Base-by-base conservation (phyloP, 2,113 vertebrate species). In the western clawed frog (Xenopus tropicalis) region DNA sequence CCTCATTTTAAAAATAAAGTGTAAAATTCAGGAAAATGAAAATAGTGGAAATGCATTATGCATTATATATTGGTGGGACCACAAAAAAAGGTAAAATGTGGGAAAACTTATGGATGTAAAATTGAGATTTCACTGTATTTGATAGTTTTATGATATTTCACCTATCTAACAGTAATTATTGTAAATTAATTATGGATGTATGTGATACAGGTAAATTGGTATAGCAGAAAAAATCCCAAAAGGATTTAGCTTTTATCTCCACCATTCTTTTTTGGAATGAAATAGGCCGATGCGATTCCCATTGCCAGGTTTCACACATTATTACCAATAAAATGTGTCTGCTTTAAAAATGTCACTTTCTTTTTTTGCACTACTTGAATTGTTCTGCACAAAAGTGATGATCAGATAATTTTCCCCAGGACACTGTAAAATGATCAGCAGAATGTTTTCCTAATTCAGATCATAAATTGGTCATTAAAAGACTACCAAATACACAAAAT, bases 271-370 rank as follows among this genome's bases (percentile, higher is more conserved):
- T 44, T 20, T 37, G 19, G 44, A 21, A 42, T n/a, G 56, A 22
- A 74, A 51, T 37, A 75, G 57, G 62, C 44, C 24, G 37, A 16
- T 59, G n/a, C 42, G 29, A 29, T 22, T 62, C 66, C 17, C 59
- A 54, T 29, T 75, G 65, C 65, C 72, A 75, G 29, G 54, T 69
- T 75, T 75, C 65, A 75, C 72, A 75, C 72, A 63, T 75, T 75
- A 75, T 75, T 74, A 74, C 56, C 56, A 61, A 74, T 74, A 67
- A 74, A 66, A 61, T 48, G 19, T 22, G 44, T 23, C 43, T 69
- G n/a, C 14, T 29, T 69, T 61, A 75, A 52, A 58, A 51, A 24
- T 68, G 23, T 42, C 56, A 37, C 14, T 22, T 68, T 37, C 66
- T 43, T 37, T 48, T 22, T 29, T 12, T 48, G 14, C 12, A 59